phyloP scores from a whole-genome alignment of 2,113 vertebrate genomes.

The Cariama cristata region DNA sequence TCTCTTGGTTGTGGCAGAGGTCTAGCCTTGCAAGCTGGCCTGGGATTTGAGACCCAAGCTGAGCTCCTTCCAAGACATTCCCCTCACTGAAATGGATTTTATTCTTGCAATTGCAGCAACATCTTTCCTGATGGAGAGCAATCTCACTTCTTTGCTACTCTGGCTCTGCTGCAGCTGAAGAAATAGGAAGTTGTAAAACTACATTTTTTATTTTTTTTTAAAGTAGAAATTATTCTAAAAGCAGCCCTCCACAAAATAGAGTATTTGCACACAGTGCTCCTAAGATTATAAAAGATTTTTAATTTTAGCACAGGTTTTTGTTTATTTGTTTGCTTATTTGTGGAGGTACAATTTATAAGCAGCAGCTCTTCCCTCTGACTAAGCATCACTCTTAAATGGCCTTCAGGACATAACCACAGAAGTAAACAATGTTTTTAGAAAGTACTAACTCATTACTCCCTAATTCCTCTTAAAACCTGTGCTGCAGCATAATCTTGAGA shows the following conservation, averaged over 20 bases:
- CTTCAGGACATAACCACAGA: background rate
- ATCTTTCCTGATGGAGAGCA: background rate
- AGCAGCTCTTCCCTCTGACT: background rate
- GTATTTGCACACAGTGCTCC: background rate
- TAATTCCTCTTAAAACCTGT: background rate
- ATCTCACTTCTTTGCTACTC: background rate
- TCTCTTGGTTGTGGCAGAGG: background rate
- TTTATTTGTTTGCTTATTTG: constrained; percentile 11
- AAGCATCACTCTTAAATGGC: background rate
- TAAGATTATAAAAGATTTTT: background rate
- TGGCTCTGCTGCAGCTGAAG: background rate
- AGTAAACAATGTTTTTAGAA: constrained; percentile 11
- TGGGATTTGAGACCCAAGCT: background rate
- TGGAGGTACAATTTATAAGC: background rate
- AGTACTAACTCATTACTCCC: background rate
- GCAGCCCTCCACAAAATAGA: background rate
- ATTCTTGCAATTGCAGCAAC: background rate
- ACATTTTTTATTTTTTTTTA: background rate
- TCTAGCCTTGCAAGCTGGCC: background rate
- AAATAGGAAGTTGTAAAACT: background rate
- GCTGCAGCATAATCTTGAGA: background rate
- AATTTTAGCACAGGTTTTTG: background rate
- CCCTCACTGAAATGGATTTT: background rate
- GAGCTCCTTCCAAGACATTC: background rate
- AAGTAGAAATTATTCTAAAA: background rate